A percentile compares a stretch with the other conserved stretches of the same genome.
phyloP scores from a whole-genome alignment of 2,888 invertebrate genomes.

The Blera fallax region DNA sequence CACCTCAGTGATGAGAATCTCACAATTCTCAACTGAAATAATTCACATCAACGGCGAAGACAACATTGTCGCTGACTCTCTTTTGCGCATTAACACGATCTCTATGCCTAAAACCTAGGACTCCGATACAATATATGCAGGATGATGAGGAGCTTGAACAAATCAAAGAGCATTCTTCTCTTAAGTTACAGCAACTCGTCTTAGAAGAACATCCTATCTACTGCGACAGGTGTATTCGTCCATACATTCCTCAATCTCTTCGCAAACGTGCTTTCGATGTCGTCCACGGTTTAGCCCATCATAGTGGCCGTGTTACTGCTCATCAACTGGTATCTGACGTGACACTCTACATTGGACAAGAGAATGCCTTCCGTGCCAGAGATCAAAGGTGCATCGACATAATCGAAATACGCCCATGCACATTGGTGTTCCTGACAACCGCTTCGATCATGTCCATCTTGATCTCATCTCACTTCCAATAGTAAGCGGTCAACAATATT shows the following conservation, averaged over 20 bases:
- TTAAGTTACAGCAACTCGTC: background rate
- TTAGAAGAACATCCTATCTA: background rate
- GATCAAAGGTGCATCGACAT: too few species aligned
- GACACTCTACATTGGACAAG: too few species aligned
- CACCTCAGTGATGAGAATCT: conserved; percentile 11
- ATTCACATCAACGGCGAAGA: conserved; percentile 1
- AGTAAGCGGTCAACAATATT: too few species aligned
- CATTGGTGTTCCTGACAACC: too few species aligned
- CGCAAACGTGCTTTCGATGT: background rate
- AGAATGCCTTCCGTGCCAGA: background rate
- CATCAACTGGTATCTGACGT: too few species aligned
- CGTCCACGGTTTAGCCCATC: background rate
- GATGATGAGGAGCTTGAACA: background rate
- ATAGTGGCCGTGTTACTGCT: too few species aligned
- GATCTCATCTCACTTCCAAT: too few species aligned
- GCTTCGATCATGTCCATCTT: too few species aligned
- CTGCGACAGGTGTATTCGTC: background rate
- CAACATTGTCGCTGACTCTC: background rate
- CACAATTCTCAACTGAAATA: conserved; percentile 18
- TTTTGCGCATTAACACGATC: background rate
- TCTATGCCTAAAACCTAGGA: background rate
- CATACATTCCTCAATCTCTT: background rate
- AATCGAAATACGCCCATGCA: too few species aligned
- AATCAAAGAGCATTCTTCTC: background rate
- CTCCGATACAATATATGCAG: background rate